Evolutionary conservation across 2,113 vertebrate genomes (phyloP), one percentile per base, ranked within the genome.

Genomic region (Muscicapa adusta): DNA sequence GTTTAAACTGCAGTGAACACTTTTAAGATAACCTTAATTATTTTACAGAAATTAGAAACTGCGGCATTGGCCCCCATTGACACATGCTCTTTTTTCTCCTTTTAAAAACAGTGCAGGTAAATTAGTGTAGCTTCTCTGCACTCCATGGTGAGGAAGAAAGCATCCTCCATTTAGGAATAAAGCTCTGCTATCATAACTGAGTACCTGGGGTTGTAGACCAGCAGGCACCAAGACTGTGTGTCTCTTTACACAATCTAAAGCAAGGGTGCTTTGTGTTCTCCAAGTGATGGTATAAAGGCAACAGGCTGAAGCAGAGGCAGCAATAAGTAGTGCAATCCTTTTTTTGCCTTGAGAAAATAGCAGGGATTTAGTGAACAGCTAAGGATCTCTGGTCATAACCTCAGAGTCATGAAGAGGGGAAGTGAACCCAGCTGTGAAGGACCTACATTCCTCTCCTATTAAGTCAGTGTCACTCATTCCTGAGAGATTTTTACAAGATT

Each of bases 361-460:
- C 66, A 79, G 50, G 53, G 53, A 65, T 50, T 89, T 54, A 65
- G 70, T 33, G 70, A 88, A 31, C 58, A 73, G 47, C 48, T 63
- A 60, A 61, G 50, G 53, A 34, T 57, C 62, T 57, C 77, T 50
- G 66, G 66, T 57, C 53, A 16, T 36, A 90, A 76, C 68, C 72
- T 96, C 36, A 24, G 26, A 86, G 61, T 58, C 15, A 6, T 3
- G 24, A 54, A 73, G 85, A 73, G 26, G 33, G 54, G 47, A 84
- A 86, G 79, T 14, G 71, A 90, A 54, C 75, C 56, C 31, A 29
- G 82, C 75, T 90, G 63, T 43, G 9, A 88, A 88, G 79, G 91
- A 92, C 33, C 54, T 56, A 33, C 95, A 90, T 95, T 94, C 88
- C 83, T 96, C 84, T 94, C 83, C 68, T 40, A 38, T 86, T 73